Evolutionary conservation across 37 sponge, comb jelly and placozoan genomes (phyloP).

Genomic region (Tethya wilhelma): DNA sequence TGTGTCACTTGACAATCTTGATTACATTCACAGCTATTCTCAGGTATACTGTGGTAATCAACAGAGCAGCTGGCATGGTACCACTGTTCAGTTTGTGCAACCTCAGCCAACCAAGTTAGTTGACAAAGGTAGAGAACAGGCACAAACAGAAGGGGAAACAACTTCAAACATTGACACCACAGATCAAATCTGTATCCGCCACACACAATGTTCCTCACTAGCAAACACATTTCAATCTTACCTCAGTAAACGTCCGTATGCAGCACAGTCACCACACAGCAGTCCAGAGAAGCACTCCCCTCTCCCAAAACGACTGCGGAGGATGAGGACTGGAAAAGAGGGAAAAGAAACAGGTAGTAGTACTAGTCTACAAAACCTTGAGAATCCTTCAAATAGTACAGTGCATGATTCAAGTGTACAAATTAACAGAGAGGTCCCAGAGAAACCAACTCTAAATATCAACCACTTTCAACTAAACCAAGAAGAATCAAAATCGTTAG

Average conservation of each 20-base stretch:
- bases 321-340: conserved; percentile 27
- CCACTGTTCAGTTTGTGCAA: conserved; percentile 14
- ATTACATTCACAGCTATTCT: conserved; percentile 22
- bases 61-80: too few species aligned
- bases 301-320: not conserved
- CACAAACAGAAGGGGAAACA: not conserved
- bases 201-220: not conserved
- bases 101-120: conserved; percentile 7
- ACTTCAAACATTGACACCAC: not conserved
- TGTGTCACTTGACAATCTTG: conserved; percentile 32
- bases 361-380: not conserved
- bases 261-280: conserved; percentile 10
- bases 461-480: conserved; percentile 4
- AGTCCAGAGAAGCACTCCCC: conserved; percentile 12
- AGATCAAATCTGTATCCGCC: not conserved
- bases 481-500: not conserved
- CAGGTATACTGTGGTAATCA: conserved; percentile 22
- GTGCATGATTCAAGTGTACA: too few species aligned
- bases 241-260: not conserved
- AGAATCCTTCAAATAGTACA: not conserved
- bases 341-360: not conserved
- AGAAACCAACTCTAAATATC: conserved; percentile 2
- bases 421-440: not conserved
- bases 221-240: not conserved
- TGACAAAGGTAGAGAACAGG: not conserved